Evolutionary conservation across 2,888 invertebrate species (phyloP).

Genomic region (Scelioninae gen. 1): DNA sequence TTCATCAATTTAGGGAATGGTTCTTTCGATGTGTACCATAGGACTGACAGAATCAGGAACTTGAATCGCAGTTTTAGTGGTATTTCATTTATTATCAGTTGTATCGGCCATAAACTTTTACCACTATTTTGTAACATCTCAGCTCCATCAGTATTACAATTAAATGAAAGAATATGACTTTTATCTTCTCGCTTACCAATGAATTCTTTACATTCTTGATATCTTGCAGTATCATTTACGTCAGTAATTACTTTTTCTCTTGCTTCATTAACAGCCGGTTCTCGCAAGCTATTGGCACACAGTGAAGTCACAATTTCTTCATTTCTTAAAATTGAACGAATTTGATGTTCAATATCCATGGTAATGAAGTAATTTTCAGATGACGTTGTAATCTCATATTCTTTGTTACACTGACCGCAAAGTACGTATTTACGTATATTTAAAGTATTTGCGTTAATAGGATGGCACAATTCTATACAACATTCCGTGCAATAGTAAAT

Average conservation of each 20-base stretch:
- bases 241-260: slow-evolving; percentile 6
- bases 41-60: slow-evolving; percentile 5
- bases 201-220: background rate
- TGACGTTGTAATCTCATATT: slow-evolving; percentile 14
- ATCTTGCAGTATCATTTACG: slow-evolving; percentile 10
- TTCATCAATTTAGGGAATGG: slow-evolving; percentile 24
- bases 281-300: background rate
- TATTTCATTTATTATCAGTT: slow-evolving; percentile 35
- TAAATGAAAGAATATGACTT: slow-evolving; percentile 9
- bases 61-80: slow-evolving; percentile 16
- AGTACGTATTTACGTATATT: background rate
- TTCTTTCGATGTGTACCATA: slow-evolving; percentile 27
- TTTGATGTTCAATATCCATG: slow-evolving; percentile 31
- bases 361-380: slow-evolving; percentile 31
- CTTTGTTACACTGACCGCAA: slow-evolving; percentile 13
- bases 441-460: slow-evolving; percentile 3
- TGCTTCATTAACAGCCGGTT: background rate
- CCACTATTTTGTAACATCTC: slow-evolving; percentile 17
- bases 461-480: slow-evolving; percentile 6
- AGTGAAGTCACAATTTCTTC: slow-evolving; percentile 1
- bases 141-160: slow-evolving; percentile 29
- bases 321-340: slow-evolving; percentile 18
- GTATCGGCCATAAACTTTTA: slow-evolving; percentile 38
- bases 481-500: slow-evolving; percentile 32
- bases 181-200: background rate